These are phyloP conservation scores for Leptinotarsa texana DNA, from an alignment of 1,140 invertebrate species.

Conservation along the genomic window DNA sequence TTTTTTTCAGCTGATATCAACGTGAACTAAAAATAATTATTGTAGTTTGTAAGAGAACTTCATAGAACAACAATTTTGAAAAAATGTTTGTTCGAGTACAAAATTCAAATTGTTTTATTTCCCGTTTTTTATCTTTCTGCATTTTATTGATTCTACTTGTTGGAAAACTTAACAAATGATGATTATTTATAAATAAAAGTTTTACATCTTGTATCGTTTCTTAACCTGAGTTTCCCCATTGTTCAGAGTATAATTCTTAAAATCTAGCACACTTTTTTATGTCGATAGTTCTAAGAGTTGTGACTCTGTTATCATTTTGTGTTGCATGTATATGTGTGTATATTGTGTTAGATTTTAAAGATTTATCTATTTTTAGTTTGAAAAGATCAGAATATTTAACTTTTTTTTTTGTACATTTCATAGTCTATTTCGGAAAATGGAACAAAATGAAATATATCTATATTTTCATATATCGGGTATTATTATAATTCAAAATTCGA, in stretches of 20 bases:
- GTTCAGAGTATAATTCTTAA: slow-evolving; percentile 25
- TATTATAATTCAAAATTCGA: slow-evolving; percentile 4
- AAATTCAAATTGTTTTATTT: slow-evolving; percentile 43
- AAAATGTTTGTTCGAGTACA: slow-evolving; percentile 49
- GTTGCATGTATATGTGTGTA: slow-evolving; percentile 35
- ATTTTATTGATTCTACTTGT: slow-evolving; percentile 29
- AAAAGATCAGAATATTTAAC: slow-evolving; percentile 10
- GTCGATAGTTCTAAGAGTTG: not conserved
- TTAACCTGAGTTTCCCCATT: slow-evolving; percentile 12
- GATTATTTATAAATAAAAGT: slow-evolving; percentile 18
- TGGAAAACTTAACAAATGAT: slow-evolving; percentile 15
- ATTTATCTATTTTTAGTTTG: slow-evolving; percentile 31
- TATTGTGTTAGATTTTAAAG: slow-evolving; percentile 40
- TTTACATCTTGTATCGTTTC: slow-evolving; percentile 11
- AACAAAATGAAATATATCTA: slow-evolving; percentile 22
- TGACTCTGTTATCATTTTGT: slow-evolving; percentile 11
- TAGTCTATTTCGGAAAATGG: slow-evolving; percentile 20
- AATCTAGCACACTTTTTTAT: slow-evolving; percentile 31
- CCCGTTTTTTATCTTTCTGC: slow-evolving; percentile 31
- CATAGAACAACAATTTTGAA: slow-evolving; percentile 40
- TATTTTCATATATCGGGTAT: slow-evolving; percentile 27
- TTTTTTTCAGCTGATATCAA: slow-evolving; percentile 53
- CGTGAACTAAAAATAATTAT: slow-evolving; percentile 43
- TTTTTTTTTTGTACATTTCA: slow-evolving; percentile 24
- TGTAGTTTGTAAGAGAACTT: slow-evolving; percentile 34